Conservation (phyloP, 1,140 invertebrate genomes). For the Andrena cerasifolii region DNA sequence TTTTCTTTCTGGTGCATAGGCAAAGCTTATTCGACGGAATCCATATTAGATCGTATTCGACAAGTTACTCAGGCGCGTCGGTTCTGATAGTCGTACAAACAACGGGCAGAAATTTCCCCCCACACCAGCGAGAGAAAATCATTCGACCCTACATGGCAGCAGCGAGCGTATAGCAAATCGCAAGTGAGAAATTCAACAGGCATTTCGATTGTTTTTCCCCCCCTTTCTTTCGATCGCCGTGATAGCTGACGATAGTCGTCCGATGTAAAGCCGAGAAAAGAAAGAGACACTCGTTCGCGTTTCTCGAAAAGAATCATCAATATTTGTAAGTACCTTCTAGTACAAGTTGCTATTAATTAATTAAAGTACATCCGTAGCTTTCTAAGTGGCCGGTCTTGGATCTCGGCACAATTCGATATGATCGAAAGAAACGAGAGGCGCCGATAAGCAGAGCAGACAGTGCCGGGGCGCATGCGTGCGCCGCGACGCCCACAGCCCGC, state of each 20-base stretch:
- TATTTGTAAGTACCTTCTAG: slow-evolving; percentile 53
- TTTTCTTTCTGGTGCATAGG: background rate
- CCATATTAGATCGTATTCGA: background rate
- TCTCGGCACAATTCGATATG: slow-evolving; percentile 20
- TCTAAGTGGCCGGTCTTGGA: slow-evolving; percentile 41
- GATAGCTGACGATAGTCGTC: background rate
- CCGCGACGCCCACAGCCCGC: slow-evolving; percentile 30
- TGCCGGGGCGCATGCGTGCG: slow-evolving; percentile 30
- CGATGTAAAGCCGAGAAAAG: slow-evolving; percentile 4
- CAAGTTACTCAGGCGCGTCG: slow-evolving; percentile 2
- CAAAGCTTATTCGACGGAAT: background rate
- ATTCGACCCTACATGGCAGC: background rate
- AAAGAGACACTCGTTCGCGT: slow-evolving; percentile 27
- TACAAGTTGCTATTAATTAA: slow-evolving; percentile 53
- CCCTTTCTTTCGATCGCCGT: background rate
- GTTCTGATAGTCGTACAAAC: background rate
- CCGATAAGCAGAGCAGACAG: slow-evolving; percentile 2
- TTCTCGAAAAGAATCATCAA: slow-evolving; percentile 39
- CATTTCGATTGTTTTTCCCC: background rate
- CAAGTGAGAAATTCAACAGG: background rate
- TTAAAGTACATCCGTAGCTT: slow-evolving; percentile 28
- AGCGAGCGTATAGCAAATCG: background rate
- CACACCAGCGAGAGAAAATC: too few species aligned
- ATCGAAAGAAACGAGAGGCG: slow-evolving; percentile 1
- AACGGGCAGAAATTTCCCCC: slow-evolving; percentile 8